Evolutionary conservation across 2,113 vertebrate species (phyloP), one percentile per base, ranked within the genome.

Genomic region (Aplodontia rufa): DNA sequence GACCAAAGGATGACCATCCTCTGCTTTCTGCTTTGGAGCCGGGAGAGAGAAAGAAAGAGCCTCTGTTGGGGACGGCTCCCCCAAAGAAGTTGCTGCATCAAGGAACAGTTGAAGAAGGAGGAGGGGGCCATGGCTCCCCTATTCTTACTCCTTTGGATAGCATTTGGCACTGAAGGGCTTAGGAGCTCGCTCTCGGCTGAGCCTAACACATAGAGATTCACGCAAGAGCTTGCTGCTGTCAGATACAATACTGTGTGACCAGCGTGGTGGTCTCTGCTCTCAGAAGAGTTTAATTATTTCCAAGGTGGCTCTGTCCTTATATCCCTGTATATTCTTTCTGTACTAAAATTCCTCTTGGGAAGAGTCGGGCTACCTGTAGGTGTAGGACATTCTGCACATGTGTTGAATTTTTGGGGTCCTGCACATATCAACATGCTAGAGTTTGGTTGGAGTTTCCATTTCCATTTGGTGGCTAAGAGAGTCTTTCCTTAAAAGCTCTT

Each of bases 401-500:
- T 6, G 6, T 58, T 32, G 82, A 91, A 85, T 20, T 90, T 85
- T 11, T 26, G 28, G n/a, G 4, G 13, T 42, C 68, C 7, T 20
- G 69, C 53, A 66, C 64, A 32, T 2, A 20, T 28, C 24, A 71
- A 42, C 22, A 58, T 17, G 5, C 19, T 20, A 45, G 42, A 82
- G 19, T 32, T 51, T 62, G 28, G 14, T 8, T 69, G 37, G 37
- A 26, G 14, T 62, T 51, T 95, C 42, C 22, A n/a, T 49, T 94
- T 78, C 24, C 55, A 14, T 76, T 55, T 91, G 53, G 37, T 80
- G 55, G 35, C 1, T 14, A 30, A 87, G 42, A 93, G 69, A 26
- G 22, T 93, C 93, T 89, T 87, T 92, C 53, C 49, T 94, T 37
- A 89, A n/a, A n/a, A 89, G 62, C n/a, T 55, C 5, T 75, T 90